phyloP scores from a whole-genome alignment of 1,140 invertebrate genomes.

The Whitmania pigra region DNA sequence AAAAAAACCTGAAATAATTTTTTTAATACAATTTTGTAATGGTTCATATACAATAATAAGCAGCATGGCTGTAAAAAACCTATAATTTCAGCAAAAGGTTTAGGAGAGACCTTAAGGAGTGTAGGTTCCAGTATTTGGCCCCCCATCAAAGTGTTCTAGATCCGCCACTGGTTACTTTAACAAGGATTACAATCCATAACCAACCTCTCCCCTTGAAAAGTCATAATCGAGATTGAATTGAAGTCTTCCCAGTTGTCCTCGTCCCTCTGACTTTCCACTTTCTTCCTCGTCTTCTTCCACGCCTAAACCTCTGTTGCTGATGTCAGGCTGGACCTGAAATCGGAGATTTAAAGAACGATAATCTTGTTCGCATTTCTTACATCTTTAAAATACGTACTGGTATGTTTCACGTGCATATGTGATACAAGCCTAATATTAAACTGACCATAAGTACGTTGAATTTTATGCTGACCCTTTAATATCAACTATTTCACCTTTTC shows the following conservation, averaged over 20 bases:
- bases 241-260: conserved; percentile 66
- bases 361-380: background rate
- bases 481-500: conserved; percentile 62
- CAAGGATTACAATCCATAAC: background rate
- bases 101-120: too few species aligned
- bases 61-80: too few species aligned
- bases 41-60: too few species aligned
- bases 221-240: conserved; percentile 95
- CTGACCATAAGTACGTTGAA: background rate
- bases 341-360: background rate
- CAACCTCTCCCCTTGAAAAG: conserved; percentile 90
- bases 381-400: too few species aligned
- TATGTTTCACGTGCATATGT: too few species aligned
- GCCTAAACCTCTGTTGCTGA: conserved; percentile 37
- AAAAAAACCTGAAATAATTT: too few species aligned
- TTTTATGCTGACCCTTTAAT: too few species aligned
- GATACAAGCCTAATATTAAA: background rate
- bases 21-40: too few species aligned
- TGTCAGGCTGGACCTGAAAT: conserved; percentile 38
- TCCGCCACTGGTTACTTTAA: too few species aligned
- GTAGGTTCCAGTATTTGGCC: too few species aligned
- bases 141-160: too few species aligned
- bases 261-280: conserved; percentile 83
- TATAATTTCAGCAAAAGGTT: too few species aligned
- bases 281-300: conserved; percentile 70